Evolutionary conservation across 2,113 vertebrate genomes (phyloP).

Genomic region (Gasterosteus nipponicus): DNA sequence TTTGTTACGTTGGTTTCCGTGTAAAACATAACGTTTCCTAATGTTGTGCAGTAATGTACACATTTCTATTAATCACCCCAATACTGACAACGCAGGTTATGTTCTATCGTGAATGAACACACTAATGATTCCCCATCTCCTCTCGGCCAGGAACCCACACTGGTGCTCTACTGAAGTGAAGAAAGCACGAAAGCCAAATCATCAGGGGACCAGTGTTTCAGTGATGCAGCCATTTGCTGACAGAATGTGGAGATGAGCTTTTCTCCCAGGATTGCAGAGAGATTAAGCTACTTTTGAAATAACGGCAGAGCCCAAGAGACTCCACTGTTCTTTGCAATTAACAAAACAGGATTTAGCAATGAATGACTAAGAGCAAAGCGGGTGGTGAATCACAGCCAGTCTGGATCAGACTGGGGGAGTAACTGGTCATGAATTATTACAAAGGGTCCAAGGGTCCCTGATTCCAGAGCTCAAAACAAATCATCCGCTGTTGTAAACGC

Average conservation of each 20-base stretch:
- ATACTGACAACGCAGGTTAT: constrained; percentile 27
- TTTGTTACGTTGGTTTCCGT: not conserved
- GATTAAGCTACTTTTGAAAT: constrained; percentile 30
- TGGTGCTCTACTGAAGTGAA: not conserved
- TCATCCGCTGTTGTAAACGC: constrained; percentile 12
- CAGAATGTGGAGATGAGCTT: constrained; percentile 5
- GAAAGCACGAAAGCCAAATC: not conserved
- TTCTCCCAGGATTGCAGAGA: constrained; percentile 23
- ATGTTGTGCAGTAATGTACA: not conserved
- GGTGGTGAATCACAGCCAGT: constrained; percentile 57
- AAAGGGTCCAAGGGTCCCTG: constrained; percentile 15
- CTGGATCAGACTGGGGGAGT: constrained; percentile 40
- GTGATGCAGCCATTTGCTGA: constrained; percentile 5
- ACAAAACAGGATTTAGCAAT: constrained; percentile 49
- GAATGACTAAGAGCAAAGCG: constrained; percentile 54
- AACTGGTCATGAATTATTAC: constrained; percentile 38
- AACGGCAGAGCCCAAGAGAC: constrained; percentile 6
- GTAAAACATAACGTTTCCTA: not conserved
- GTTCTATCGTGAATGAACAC: constrained; percentile 16
- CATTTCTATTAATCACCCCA: not conserved
- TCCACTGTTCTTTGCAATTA: constrained; percentile 8
- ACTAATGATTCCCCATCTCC: constrained; percentile 15
- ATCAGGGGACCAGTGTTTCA: not conserved
- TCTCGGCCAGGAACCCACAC: not conserved
- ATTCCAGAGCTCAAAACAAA: constrained; percentile 21